Conservation (phyloP, 2,888 invertebrate genomes). For the Andrena bicolor region DNA sequence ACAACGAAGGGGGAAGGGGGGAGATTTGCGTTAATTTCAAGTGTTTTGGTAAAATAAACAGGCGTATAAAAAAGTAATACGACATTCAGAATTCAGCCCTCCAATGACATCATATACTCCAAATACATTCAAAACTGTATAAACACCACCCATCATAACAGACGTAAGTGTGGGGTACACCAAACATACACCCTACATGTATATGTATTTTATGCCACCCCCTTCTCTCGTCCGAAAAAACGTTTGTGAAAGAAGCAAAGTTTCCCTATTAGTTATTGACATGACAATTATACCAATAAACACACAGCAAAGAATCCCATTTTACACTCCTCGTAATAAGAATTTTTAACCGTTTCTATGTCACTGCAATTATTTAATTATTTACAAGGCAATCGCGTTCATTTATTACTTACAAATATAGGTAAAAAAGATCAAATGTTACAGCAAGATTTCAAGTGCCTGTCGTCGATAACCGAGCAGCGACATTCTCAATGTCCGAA, state of each 20-base stretch:
- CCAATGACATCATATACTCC: slow-evolving; percentile 64
- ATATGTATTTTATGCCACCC: slow-evolving; percentile 40
- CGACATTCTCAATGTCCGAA: slow-evolving; percentile 63
- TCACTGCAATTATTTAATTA: slow-evolving; percentile 74
- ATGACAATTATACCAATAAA: slow-evolving; percentile 59
- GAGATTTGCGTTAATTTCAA: slow-evolving; percentile 22
- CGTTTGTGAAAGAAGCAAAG: slow-evolving; percentile 42
- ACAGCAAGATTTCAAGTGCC: slow-evolving; percentile 60
- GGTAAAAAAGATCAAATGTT: slow-evolving; percentile 73
- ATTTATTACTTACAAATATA: slow-evolving; percentile 72
- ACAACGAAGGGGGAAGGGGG: background rate
- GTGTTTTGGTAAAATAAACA: slow-evolving; percentile 23
- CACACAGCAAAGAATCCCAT: slow-evolving; percentile 59
- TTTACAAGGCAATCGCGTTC: slow-evolving; percentile 75
- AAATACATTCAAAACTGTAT: slow-evolving; percentile 67
- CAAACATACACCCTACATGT: slow-evolving; percentile 45
- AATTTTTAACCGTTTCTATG: slow-evolving; percentile 64
- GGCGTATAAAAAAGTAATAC: slow-evolving; percentile 36
- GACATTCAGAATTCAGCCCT: slow-evolving; percentile 70
- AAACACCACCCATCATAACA: slow-evolving; percentile 58
- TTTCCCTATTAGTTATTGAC: slow-evolving; percentile 59
- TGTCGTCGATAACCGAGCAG: slow-evolving; percentile 62
- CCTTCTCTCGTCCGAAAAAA: slow-evolving; percentile 25
- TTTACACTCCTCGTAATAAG: slow-evolving; percentile 57
- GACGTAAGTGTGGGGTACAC: slow-evolving; percentile 43